Conservation (phyloP, 2,113 vertebrate genomes). For the Xiphophorus maculatus region DNA sequence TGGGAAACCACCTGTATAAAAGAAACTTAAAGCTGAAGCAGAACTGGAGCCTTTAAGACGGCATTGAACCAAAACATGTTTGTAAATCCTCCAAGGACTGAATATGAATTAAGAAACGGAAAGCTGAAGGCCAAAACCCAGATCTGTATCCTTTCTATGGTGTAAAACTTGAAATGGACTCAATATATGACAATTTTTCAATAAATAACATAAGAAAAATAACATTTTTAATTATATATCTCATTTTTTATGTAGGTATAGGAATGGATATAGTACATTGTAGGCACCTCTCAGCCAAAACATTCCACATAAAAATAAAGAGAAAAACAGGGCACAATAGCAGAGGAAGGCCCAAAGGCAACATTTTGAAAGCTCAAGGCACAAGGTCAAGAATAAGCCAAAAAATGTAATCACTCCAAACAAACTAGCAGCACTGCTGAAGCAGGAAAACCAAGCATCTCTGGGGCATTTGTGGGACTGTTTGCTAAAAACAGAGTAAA, state of each 20-base stretch:
- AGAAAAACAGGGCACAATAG: neutral
- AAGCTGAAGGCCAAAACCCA: neutral
- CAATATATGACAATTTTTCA: neutral
- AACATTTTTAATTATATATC: neutral
- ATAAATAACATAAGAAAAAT: neutral
- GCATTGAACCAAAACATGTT: neutral
- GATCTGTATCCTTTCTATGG: neutral
- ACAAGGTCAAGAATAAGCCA: constrained; percentile 5
- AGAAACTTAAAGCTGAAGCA: neutral
- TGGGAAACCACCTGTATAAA: neutral
- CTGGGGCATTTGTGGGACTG: neutral
- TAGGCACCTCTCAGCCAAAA: constrained; percentile 38
- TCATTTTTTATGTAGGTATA: constrained; percentile 24
- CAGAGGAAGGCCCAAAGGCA: neutral
- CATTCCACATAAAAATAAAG: constrained; percentile 6
- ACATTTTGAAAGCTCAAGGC: constrained; percentile 25
- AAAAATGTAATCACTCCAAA: neutral
- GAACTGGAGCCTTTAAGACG: neutral
- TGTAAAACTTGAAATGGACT: neutral
- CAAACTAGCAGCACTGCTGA: neutral
- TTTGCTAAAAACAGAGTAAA: neutral
- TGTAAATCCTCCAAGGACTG: neutral
- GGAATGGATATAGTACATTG: constrained; percentile 22
- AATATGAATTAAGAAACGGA: neutral
- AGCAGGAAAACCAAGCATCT: neutral